phyloP scores from a whole-genome alignment of 2,797 vertebrate genomes.

The Hyperoplus lanceolatus region DNA sequence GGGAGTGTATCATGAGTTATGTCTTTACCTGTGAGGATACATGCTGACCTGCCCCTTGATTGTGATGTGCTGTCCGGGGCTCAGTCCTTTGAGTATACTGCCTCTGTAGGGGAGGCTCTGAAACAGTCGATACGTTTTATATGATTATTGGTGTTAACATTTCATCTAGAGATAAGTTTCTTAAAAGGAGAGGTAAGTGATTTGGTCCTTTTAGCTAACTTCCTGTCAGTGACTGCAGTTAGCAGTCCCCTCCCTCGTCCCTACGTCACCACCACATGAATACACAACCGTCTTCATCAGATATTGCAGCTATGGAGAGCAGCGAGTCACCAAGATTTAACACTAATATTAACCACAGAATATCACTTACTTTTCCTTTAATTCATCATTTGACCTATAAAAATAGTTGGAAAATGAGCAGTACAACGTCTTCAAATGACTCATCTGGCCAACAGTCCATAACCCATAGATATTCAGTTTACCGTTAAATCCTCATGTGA shows the following conservation, averaged over 20 bases:
- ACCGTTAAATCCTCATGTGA: not conserved
- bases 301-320: no score
- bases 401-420: not conserved
- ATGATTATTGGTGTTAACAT: rapidly evolving
- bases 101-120: slow-evolving; percentile 91
- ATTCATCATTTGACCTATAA: not conserved
- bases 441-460: not conserved
- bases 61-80: slow-evolving; percentile 89
- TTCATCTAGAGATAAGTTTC: not conserved
- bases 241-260: no score
- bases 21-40: slow-evolving; percentile 89
- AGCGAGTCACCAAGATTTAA: no score
- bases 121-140: slow-evolving; percentile 37
- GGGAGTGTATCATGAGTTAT: not conserved
- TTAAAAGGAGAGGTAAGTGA: not conserved
- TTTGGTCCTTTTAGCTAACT: no score
- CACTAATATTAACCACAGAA: no score
- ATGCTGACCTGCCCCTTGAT: slow-evolving; percentile 92
- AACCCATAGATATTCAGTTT: not conserved
- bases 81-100: slow-evolving; percentile 87
- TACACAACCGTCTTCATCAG: no score
- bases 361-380: no score
- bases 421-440: not conserved
- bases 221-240: no score
- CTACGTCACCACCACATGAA: no score